A percentile compares a stretch with the other conserved stretches of the same genome.
Conservation (phyloP, 2,888 invertebrate species). For the Pyrrhia umbra region DNA sequence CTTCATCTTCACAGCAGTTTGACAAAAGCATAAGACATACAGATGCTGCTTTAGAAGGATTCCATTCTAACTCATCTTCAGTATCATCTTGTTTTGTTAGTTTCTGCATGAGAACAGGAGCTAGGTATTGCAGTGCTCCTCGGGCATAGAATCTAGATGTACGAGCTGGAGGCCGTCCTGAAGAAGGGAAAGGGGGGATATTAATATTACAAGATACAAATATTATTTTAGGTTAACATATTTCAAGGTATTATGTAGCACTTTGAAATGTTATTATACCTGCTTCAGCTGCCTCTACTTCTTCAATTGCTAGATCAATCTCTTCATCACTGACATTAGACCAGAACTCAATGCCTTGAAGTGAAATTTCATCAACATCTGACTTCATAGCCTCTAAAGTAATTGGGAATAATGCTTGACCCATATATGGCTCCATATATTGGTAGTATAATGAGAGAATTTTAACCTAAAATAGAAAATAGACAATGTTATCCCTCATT, state of each 20-base stretch:
- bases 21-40: conserved; percentile 99
- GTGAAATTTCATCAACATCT: conserved; percentile 97
- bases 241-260: not conserved
- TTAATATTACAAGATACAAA: not conserved
- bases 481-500: not conserved
- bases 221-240: not conserved
- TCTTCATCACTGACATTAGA: conserved; percentile 99
- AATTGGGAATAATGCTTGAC: conserved; percentile 98
- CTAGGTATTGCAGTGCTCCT: conserved; percentile 98
- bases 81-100: conserved; percentile 99
- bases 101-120: conserved; percentile 98
- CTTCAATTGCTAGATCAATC: conserved; percentile 98
- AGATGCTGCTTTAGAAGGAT: conserved; percentile 99
- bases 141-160: conserved; percentile 99
- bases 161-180: conserved; percentile 97
- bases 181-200: conserved; percentile 28
- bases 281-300: conserved; percentile 97
- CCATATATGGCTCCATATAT: conserved; percentile 99
- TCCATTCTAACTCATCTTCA: conserved; percentile 99
- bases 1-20: conserved; percentile 98
- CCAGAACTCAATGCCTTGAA: conserved; percentile 99
- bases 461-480: conserved; percentile 90
- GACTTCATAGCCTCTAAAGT: conserved; percentile 99
- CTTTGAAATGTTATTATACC: conserved; percentile 73
- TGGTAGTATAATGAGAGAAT: conserved; percentile 99